Evolutionary conservation across 2,113 vertebrate species (phyloP), one percentile per base, ranked within the genome.

Genomic region (Cardinalis cardinalis): DNA sequence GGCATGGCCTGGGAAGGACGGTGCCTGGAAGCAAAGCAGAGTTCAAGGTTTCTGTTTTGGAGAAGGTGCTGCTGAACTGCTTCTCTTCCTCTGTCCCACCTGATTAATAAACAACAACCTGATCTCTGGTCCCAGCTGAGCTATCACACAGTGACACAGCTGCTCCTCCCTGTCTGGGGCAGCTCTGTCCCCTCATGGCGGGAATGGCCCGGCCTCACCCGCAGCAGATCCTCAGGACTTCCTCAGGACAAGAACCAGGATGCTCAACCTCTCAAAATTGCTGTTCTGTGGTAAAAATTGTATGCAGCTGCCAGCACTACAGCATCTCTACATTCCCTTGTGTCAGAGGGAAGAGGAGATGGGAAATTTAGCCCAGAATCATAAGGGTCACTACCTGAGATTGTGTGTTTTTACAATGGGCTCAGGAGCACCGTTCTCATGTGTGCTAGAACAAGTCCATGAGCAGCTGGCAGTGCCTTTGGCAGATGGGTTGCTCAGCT

Each of bases 21-120:
- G 40, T 88, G 73, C 77, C 93, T 84, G 76, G 75, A 95, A 95
- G 73, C 40, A 84, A 40, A 52, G 58, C 65, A 84, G 32, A 88
- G 65, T 56, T 92, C 59, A 70, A 86, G 44, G 34, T 12, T 84
- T 84, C 8, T 25, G 38, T 53, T 89, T 61, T 61, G 68, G 46
- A 89, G 71, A 82, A 85, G 82, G 49, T 73, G 55, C 66, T 90
- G 3, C 32, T 43, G 38, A 92, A 55, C 63, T 65, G 41, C 70
- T 87, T 8, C 46, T 79, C 46, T 82, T 82, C 51, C 74, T 91
- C 34, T 18, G 2, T 51, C 41, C 32, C 41, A 16, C 59, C 77
- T 73, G 80, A 74, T 68, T 32, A 44, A 55, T 49, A 72, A 87
- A 72, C 69, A 89, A 59, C 68, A 74, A 5, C 9, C 17, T 24